phyloP scores from a whole-genome alignment of 2,797 vertebrate genomes.

The Bufotes viridis region DNA sequence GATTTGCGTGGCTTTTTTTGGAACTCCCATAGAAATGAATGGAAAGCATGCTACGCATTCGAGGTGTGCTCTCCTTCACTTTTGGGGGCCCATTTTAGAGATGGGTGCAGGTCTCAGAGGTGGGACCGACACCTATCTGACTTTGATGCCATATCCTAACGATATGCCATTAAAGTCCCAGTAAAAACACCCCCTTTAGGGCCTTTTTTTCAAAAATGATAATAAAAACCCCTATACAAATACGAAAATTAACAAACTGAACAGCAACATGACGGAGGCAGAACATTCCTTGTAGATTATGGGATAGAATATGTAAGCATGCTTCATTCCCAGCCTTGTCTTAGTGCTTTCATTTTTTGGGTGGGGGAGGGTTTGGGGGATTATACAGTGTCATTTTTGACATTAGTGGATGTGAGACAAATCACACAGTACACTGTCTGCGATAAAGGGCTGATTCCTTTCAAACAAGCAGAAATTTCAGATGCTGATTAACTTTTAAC shows the following conservation, averaged over 20 bases:
- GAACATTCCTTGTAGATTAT: background rate
- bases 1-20: too few relatives aligned
- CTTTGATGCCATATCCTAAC: too few relatives aligned
- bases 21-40: too few relatives aligned
- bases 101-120: too few relatives aligned
- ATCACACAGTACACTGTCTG: slow-evolving; percentile 34
- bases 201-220: background rate
- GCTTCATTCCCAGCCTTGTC: background rate
- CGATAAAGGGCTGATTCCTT: slow-evolving; percentile 38
- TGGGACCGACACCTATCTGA: too few relatives aligned
- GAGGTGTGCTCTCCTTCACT: too few relatives aligned
- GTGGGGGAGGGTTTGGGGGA: background rate
- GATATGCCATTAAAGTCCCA: too few relatives aligned
- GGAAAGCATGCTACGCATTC: too few relatives aligned
- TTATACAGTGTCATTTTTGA: slow-evolving; percentile 25
- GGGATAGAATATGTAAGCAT: slow-evolving; percentile 13
- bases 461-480: slow-evolving; percentile 71
- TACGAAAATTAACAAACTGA: background rate
- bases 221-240: background rate
- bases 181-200: background rate
- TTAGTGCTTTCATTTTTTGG: background rate
- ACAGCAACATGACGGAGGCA: slow-evolving; percentile 18
- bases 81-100: too few relatives aligned
- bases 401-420: slow-evolving; percentile 30
- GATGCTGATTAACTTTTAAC: slow-evolving; percentile 74